These are phyloP conservation scores for Eudorcas thomsonii DNA, from an alignment of 2,113 vertebrate species.

Conservation along the genomic window DNA sequence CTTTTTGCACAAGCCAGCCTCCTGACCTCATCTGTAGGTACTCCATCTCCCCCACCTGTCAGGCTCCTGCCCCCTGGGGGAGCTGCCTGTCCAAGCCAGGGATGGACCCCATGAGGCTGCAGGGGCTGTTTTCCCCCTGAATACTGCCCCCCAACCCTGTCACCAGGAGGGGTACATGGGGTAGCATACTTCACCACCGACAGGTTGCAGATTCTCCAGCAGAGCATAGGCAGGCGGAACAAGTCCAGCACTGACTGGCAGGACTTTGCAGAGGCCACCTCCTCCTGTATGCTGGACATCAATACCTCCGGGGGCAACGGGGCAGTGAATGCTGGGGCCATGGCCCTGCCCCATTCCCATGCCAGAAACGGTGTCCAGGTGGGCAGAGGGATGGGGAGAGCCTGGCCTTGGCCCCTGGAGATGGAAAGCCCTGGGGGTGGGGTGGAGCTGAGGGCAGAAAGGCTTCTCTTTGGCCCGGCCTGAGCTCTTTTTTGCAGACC, in stretches of 20 bases:
- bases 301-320: conserved; percentile 75
- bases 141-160: not conserved
- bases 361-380: not conserved
- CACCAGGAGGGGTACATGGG: fast-evolving
- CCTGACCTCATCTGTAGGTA: fast-evolving
- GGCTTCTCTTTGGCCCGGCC: not conserved
- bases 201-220: conserved; percentile 83
- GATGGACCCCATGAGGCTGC: not conserved
- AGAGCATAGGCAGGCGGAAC: conserved; percentile 77
- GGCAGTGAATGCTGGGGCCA: not conserved
- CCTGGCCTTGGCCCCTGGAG: not conserved
- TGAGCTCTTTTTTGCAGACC: not conserved
- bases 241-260: conserved; percentile 75
- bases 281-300: conserved; percentile 85
- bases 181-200: conserved; percentile 79
- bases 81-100: not conserved
- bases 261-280: conserved; percentile 54
- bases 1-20: not conserved
- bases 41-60: not conserved
- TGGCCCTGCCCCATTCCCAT: fast-evolving
- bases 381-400: not conserved
- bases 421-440: not conserved
- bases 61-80: not conserved
- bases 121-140: not conserved
- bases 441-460: not conserved